Percentiles rank a stretch among this genome's conserved stretches.
These are phyloP conservation scores for Calephelis virginiensis DNA, from an alignment of 1,140 invertebrate species.

Conservation along the genomic window DNA sequence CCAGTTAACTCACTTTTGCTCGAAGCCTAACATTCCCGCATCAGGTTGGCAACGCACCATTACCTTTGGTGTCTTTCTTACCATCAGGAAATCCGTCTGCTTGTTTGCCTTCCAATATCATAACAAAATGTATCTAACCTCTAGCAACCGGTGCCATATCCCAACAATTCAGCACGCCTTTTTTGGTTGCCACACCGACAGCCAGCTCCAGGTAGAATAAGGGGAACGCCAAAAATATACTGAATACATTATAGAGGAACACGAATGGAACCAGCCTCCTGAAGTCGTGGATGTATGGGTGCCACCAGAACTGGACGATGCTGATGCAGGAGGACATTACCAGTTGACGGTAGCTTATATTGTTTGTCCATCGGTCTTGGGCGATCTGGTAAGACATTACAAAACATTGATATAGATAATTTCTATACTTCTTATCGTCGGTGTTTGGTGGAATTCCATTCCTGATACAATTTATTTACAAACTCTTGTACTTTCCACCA, in stretches of 20 bases:
- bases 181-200: slow-evolving; percentile 57
- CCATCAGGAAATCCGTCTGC: too few relatives aligned
- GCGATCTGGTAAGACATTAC: slow-evolving; percentile 34
- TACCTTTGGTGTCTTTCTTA: too few relatives aligned
- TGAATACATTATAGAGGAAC: slow-evolving; percentile 62
- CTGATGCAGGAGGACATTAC: slow-evolving; percentile 62
- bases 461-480: too few relatives aligned
- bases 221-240: slow-evolving; percentile 55
- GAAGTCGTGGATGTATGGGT: slow-evolving; percentile 61
- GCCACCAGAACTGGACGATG: slow-evolving; percentile 65
- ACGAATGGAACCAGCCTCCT: slow-evolving; percentile 53
- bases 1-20: too few relatives aligned
- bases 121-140: slow-evolving; percentile 35
- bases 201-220: slow-evolving; percentile 63
- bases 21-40: too few relatives aligned
- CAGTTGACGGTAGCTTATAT: slow-evolving; percentile 63
- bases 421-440: too few relatives aligned
- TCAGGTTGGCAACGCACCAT: too few relatives aligned
- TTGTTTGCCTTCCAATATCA: too few relatives aligned
- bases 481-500: too few relatives aligned
- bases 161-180: slow-evolving; percentile 62
- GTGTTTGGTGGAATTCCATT: too few relatives aligned
- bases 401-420: too few relatives aligned
- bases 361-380: slow-evolving; percentile 62
- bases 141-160: slow-evolving; percentile 58